These are phyloP conservation scores for Drosophila dives DNA, from an alignment of 2,888 invertebrate genomes.

Conservation along the genomic window DNA sequence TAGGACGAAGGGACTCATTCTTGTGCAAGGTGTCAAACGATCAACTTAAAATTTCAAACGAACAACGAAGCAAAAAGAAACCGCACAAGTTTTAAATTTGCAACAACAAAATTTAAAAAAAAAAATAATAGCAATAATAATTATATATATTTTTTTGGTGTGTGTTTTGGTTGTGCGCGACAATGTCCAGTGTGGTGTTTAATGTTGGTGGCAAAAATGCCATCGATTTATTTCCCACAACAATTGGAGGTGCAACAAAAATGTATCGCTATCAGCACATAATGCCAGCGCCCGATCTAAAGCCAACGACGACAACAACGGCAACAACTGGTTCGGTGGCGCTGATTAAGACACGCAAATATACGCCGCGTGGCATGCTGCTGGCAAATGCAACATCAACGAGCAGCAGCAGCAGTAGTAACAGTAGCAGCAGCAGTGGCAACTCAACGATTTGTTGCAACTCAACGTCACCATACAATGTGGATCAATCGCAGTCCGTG, in stretches of 20 bases:
- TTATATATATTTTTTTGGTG: conserved; percentile 30
- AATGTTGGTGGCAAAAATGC: conserved; percentile 52
- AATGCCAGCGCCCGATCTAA: conserved; percentile 66
- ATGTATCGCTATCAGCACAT: conserved; percentile 80
- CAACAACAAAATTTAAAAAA: conserved; percentile 1
- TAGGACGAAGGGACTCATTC: conserved; percentile 86
- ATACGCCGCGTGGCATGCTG: conserved; percentile 87
- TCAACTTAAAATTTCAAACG: conserved; percentile 74
- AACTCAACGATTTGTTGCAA: conserved; percentile 7
- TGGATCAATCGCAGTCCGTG: conserved; percentile 93
- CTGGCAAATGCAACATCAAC: conserved; percentile 31
- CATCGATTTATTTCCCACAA: conserved; percentile 63
- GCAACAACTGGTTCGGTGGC: conserved; percentile 35
- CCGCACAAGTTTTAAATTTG: conserved; percentile 16
- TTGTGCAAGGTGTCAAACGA: conserved; percentile 86
- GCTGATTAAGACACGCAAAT: conserved; percentile 89
- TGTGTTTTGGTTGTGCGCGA: conserved; percentile 21
- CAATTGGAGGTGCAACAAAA: conserved; percentile 62
- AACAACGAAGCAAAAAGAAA: conserved; percentile 12
- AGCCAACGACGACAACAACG: conserved; percentile 34
- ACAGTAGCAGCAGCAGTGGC: conserved; percentile 23
- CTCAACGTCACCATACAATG: conserved; percentile 64
- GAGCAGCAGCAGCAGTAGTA: conserved; percentile 16
- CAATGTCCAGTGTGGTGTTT: conserved; percentile 65
- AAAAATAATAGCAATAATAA: not conserved